Percentiles rank a stretch among this genome's conserved stretches.
These are phyloP conservation scores for Drosophila tani DNA, from an alignment of 1,140 invertebrate genomes.

Conservation along the genomic window DNA sequence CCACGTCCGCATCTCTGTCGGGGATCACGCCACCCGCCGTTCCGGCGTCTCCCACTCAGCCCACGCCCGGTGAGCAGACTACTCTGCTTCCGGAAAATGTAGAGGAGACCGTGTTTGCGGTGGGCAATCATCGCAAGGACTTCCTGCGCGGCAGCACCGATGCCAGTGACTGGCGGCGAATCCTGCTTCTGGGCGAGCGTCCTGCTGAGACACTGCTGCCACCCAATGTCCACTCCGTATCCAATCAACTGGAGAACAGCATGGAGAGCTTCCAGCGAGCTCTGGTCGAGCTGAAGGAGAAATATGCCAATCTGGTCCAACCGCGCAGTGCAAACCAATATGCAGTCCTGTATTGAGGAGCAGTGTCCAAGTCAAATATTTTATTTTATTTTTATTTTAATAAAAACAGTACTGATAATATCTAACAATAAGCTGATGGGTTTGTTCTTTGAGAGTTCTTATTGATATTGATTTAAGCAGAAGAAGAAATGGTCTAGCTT, in stretches of 20 bases:
- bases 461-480: too few species aligned
- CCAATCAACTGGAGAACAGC: constrained; percentile 57
- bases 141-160: constrained; percentile 47
- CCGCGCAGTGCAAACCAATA: constrained; percentile 52
- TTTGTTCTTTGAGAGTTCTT: not conserved
- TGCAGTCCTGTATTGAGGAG: constrained; percentile 51
- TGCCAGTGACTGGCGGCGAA: constrained; percentile 64
- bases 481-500: too few species aligned
- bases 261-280: constrained; percentile 71
- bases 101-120: constrained; percentile 57
- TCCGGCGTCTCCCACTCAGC: constrained; percentile 28
- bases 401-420: constrained; percentile 68
- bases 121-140: constrained; percentile 46
- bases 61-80: constrained; percentile 26
- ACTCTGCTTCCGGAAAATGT: constrained; percentile 37
- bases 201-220: constrained; percentile 4
- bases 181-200: constrained; percentile 60
- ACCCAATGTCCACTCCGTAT: constrained; percentile 6
- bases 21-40: constrained; percentile 49
- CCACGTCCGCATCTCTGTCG: constrained; percentile 47
- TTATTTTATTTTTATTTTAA: constrained; percentile 37
- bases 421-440: constrained; percentile 18
- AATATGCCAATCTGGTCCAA: constrained; percentile 60
- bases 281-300: constrained; percentile 64
- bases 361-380: not conserved